A percentile compares a stretch with the other conserved stretches of the same genome.
phyloP scores from a whole-genome alignment of 2,888 invertebrate species.

The Orchesellides sinensis region DNA sequence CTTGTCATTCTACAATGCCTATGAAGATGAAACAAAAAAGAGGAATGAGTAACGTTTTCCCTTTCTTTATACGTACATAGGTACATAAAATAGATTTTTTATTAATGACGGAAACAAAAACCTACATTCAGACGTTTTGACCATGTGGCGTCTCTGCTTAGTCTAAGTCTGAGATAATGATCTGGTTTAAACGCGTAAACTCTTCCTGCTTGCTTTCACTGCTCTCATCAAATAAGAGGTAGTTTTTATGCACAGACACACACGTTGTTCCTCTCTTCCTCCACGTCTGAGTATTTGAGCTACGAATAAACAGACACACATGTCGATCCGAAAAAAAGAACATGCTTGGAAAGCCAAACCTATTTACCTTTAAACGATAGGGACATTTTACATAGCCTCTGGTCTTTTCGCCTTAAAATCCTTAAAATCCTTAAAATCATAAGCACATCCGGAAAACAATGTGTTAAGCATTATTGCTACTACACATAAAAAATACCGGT shows the following conservation, averaged over 20 bases:
- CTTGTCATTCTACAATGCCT: not conserved
- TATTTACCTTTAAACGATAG: not conserved
- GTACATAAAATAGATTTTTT: too few species aligned
- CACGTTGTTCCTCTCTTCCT: not conserved
- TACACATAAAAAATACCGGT: too few species aligned
- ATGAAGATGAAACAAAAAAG: not conserved
- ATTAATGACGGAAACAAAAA: not conserved
- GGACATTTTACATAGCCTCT: not conserved
- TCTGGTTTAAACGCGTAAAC: constrained; percentile 31
- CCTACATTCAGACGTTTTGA: not conserved
- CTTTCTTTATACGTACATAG: not conserved
- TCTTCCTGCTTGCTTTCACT: constrained; percentile 56
- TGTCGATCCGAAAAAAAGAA: not conserved
- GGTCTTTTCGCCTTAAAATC: not conserved
- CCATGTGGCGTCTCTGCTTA: not conserved
- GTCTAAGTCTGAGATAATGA: constrained; percentile 24
- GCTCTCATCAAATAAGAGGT: constrained; percentile 5
- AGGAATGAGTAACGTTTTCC: not conserved
- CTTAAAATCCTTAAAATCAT: not conserved
- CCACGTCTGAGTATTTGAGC: constrained; percentile 12
- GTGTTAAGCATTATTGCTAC: not conserved
- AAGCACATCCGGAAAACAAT: constrained; percentile 38
- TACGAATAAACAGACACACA: constrained; percentile 46
- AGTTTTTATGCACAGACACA: constrained; percentile 31
- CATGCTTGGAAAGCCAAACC: not conserved